Percentiles rank a stretch among this genome's conserved stretches.
These are phyloP conservation scores for Tribolium castaneum DNA, from an alignment of 1,140 invertebrate genomes.

Conservation along the genomic window DNA sequence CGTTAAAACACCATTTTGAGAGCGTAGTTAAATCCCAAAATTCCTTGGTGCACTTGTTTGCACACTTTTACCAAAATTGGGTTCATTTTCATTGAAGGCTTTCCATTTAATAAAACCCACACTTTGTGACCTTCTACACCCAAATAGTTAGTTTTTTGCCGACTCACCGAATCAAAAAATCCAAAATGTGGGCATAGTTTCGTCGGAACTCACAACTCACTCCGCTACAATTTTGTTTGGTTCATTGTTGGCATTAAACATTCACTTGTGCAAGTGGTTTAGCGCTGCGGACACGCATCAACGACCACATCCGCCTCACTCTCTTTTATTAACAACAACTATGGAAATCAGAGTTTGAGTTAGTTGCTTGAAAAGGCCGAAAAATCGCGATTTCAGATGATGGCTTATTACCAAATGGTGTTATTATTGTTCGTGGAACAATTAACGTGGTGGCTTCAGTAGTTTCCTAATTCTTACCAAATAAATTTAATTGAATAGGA, in stretches of 20 bases:
- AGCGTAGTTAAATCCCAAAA: too few species aligned
- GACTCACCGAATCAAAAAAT: constrained; percentile 4
- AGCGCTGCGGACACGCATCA: constrained; percentile 47
- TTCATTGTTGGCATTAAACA: constrained; percentile 48
- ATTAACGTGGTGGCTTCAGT: not conserved
- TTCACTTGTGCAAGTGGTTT: constrained; percentile 45
- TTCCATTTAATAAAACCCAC: not conserved
- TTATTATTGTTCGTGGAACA: constrained; percentile 13
- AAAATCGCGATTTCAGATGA: not conserved
- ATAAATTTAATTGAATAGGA: constrained; percentile 4
- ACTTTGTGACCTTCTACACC: not conserved
- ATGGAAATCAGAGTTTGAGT: constrained; percentile 27
- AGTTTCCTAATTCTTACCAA: constrained; percentile 19
- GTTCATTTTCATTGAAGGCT: not conserved
- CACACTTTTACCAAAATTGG: too few species aligned
- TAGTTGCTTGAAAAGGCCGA: not conserved
- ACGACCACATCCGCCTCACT: constrained; percentile 48
- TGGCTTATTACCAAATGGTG: not conserved
- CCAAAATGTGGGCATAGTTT: not conserved
- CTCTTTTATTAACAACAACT: constrained; percentile 38
- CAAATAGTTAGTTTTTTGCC: not conserved
- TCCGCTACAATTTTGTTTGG: constrained; percentile 8
- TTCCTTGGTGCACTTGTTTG: too few species aligned
- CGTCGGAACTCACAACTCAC: not conserved
- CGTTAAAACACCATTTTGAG: not conserved